Base-by-base conservation (phyloP, 1,140 invertebrate genomes). In the Magallana gigas region DNA sequence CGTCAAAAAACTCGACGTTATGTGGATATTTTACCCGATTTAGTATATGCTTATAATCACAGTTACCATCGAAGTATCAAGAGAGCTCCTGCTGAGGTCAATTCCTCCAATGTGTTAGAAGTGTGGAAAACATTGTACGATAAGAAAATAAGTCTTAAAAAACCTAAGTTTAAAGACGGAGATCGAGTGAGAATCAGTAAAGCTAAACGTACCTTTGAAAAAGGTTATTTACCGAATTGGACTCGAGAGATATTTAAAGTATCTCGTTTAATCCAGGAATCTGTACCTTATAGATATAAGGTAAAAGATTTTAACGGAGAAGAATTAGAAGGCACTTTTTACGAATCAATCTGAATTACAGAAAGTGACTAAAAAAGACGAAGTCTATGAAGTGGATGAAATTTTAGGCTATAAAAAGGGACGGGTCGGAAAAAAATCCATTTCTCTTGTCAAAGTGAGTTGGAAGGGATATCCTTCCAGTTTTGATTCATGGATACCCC, bases 221-320 rank as follows among this genome's bases (percentile, higher is more conserved):
- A 87, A 64, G 83, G 88, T 14, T 89, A 89, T 83, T 59, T 60
- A 23, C 85, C 85, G 2, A 83, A 86, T 29, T 89, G 85, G 88
- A 86, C 85, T 16, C 60, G 64, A 57, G 82, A 83, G 16, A 57
- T 83, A 8, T 59, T 62, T 29, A 62, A 4, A 12, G 29, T 83
- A 12, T 48, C 9, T 11, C 9, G 3, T 8, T n/a, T 6, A 1
- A 56, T 64, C 29, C 64, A 11, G 11, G 59, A 8, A 48, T 29
- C 16, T 12, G 56, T n/a, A 11, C 82, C 1, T 58, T 83, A 83
- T 57, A 5, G 16, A 5, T 83, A 80, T 9, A 16, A 76, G 12
- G 7, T 87, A 2, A 16, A 87, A 83, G 80, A 87, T 83, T 16
- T 48, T 18, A 8, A 48, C 7, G 59, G 60, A 9, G 86, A 87